Percentiles rank a stretch among this genome's conserved stretches.
These are phyloP conservation scores for Crossocerus cetratus DNA, from an alignment of 2,888 invertebrate genomes.

Conservation along the genomic window DNA sequence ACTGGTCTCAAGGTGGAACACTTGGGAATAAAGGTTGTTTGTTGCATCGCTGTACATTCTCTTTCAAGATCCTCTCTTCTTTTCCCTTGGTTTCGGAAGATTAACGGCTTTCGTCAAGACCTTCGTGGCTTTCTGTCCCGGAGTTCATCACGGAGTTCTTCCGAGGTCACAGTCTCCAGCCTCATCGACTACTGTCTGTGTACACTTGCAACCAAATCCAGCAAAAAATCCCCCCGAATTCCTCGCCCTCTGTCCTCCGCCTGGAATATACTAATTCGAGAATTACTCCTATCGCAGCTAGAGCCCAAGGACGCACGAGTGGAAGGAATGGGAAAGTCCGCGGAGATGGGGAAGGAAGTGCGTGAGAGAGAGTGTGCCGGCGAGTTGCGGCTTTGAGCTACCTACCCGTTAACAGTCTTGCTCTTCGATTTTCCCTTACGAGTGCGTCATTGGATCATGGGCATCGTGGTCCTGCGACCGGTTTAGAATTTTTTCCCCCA, in stretches of 20 bases:
- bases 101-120: neutral
- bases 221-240: too few species aligned
- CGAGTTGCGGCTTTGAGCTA: too few species aligned
- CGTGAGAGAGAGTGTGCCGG: too few species aligned
- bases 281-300: too few species aligned
- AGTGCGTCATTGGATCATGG: neutral
- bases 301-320: too few species aligned
- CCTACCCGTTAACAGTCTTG: too few species aligned
- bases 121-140: conserved; percentile 1
- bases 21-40: conserved; percentile 17
- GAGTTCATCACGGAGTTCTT: neutral
- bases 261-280: too few species aligned
- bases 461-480: conserved; percentile 19
- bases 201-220: too few species aligned
- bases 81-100: neutral
- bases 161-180: neutral
- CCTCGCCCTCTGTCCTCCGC: too few species aligned
- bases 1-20: conserved; percentile 55
- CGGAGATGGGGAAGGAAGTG: too few species aligned
- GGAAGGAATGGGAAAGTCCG: too few species aligned
- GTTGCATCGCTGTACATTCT: neutral
- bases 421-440: neutral
- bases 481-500: conserved; percentile 30
- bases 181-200: too few species aligned
- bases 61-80: neutral